A percentile compares a stretch with the other conserved stretches of the same genome.
Evolutionary conservation across 2,888 invertebrate genomes (phyloP).

Genomic region (Malacosoma neustria): DNA sequence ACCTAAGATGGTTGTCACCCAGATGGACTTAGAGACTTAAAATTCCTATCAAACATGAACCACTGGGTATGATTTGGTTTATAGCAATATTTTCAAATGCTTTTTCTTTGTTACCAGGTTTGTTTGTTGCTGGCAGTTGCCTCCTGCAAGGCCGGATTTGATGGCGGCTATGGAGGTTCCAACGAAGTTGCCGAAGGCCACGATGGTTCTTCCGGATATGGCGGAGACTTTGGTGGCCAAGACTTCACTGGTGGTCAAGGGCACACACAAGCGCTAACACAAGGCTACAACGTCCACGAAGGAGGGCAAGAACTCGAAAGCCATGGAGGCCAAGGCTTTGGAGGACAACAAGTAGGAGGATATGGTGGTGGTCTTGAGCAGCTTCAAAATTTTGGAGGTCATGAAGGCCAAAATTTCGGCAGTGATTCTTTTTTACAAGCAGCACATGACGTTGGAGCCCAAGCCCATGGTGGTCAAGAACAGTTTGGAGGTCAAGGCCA

Average conservation of each 20-base stretch:
- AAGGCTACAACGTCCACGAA: constrained; percentile 19
- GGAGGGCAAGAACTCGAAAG: constrained; percentile 22
- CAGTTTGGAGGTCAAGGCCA: constrained; percentile 16
- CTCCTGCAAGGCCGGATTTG: constrained; percentile 51
- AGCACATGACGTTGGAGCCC: constrained; percentile 43
- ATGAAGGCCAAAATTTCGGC: constrained; percentile 20
- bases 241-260: constrained; percentile 21
- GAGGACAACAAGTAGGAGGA: constrained; percentile 23
- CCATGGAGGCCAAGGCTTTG: constrained; percentile 2
- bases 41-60: too few species aligned
- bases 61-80: too few species aligned
- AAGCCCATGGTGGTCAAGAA: constrained; percentile 19
- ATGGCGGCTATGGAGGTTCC: constrained; percentile 24
- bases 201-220: constrained; percentile 12
- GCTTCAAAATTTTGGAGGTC: constrained; percentile 8
- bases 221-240: constrained; percentile 13
- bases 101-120: constrained; percentile 38
- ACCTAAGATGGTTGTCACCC: too few species aligned
- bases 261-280: constrained; percentile 10
- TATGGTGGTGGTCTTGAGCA: constrained; percentile 11
- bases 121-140: constrained; percentile 62
- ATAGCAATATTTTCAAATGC: too few species aligned
- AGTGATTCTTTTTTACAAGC: constrained; percentile 59
- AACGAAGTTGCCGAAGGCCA: constrained; percentile 31
- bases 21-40: too few species aligned